Percentiles rank a stretch among this genome's conserved stretches.
Conservation (phyloP, 2,888 invertebrate genomes). For the Oxyteleia sp. region DNA sequence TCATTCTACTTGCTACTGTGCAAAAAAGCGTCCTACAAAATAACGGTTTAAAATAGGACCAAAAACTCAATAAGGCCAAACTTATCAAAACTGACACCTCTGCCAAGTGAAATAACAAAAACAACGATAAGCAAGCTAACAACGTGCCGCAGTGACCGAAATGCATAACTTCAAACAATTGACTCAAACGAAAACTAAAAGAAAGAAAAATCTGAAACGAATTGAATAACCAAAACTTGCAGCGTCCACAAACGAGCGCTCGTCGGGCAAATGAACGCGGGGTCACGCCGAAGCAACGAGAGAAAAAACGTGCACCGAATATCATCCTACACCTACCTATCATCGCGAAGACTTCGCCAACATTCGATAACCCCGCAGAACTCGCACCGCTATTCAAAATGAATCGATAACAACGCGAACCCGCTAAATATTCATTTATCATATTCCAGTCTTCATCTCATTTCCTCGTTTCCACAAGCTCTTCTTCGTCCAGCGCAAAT, state of each 20-base stretch:
- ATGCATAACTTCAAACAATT: not conserved
- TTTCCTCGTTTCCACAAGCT: too few species aligned
- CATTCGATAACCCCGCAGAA: constrained; percentile 43
- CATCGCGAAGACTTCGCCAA: constrained; percentile 26
- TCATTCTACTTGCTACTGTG: too few species aligned
- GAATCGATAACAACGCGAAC: constrained; percentile 42
- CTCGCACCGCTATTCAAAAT: constrained; percentile 27
- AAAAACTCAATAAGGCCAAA: not conserved
- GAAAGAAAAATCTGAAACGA: not conserved
- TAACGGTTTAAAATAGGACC: too few species aligned
- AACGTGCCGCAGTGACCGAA: not conserved
- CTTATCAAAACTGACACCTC: not conserved
- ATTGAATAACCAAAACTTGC: not conserved
- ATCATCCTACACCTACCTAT: constrained; percentile 32
- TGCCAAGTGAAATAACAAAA: not conserved
- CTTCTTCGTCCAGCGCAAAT: too few species aligned
- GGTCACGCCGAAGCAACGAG: not conserved
- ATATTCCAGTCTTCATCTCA: not conserved
- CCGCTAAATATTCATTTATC: constrained; percentile 33
- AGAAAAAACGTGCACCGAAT: constrained; percentile 1
- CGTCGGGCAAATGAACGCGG: not conserved
- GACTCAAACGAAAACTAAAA: not conserved
- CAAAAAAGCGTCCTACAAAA: too few species aligned
- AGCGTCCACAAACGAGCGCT: not conserved
- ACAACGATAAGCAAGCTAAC: not conserved